Conservation (phyloP, 2,888 invertebrate species). For the Neoascia interrupta region DNA sequence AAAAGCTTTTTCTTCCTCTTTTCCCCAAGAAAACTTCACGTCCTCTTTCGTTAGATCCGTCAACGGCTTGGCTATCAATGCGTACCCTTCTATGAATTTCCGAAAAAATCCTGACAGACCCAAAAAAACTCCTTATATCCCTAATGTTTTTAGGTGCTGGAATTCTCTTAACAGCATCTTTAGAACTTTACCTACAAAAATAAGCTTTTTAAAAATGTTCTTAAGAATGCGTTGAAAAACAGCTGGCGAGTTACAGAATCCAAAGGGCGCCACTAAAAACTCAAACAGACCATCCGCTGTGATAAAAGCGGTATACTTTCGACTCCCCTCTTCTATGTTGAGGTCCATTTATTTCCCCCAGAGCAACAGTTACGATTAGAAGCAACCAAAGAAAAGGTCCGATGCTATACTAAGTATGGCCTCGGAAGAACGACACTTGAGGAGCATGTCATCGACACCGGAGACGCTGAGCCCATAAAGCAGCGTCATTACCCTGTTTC, state of each 20-base stretch:
- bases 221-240: not conserved
- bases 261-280: not conserved
- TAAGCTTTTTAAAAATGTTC: not conserved
- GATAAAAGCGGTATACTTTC: too few relatives aligned
- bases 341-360: too few relatives aligned
- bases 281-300: too few relatives aligned
- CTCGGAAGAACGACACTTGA: too few relatives aligned
- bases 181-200: not conserved
- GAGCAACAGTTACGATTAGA: too few relatives aligned
- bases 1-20: not conserved
- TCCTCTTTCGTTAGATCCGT: constrained; percentile 4
- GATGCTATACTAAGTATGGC: too few relatives aligned
- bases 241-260: not conserved
- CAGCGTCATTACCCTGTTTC: too few relatives aligned
- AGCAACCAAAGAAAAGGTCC: too few relatives aligned
- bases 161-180: not conserved
- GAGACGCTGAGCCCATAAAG: too few relatives aligned
- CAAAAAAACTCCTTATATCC: not conserved
- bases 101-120: constrained; percentile 33
- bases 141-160: not conserved
- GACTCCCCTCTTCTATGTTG: too few relatives aligned
- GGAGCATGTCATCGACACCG: too few relatives aligned
- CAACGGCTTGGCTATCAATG: not conserved
- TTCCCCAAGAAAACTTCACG: not conserved
- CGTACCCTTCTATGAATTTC: not conserved